Evolutionary conservation across 2,888 invertebrate species (phyloP).

Genomic region (Tiliacea citrago): DNA sequence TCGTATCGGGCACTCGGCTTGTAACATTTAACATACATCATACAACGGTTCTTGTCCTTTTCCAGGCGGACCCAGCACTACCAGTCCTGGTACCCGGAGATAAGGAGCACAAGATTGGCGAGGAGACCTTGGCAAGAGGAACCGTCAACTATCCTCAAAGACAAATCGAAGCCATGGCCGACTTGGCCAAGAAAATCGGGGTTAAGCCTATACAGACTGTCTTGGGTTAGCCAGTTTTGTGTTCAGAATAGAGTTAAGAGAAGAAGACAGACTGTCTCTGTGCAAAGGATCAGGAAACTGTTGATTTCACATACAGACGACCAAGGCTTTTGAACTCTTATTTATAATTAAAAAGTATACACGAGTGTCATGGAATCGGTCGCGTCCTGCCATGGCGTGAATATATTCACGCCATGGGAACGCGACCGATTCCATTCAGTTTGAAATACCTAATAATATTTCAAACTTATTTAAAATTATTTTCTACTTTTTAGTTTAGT

Average conservation of each 20-base stretch:
- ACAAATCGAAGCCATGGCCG: conserved; percentile 92
- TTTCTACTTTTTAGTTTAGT: too few species aligned
- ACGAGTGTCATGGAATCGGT: not conserved
- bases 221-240: not conserved
- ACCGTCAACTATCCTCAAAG: conserved; percentile 95
- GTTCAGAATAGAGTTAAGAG: not conserved
- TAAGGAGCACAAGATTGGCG: conserved; percentile 93
- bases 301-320: not conserved
- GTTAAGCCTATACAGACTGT: conserved; percentile 81
- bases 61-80: conserved; percentile 91
- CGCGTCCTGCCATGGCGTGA: not conserved
- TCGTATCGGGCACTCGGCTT: not conserved
- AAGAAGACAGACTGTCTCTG: not conserved
- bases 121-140: conserved; percentile 92
- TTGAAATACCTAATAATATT: too few species aligned
- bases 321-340: not conserved
- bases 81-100: conserved; percentile 97
- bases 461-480: too few species aligned
- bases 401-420: not conserved
- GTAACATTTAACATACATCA: not conserved
- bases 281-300: not conserved
- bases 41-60: conserved; percentile 20
- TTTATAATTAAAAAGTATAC: not conserved
- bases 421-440: too few species aligned
- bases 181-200: conserved; percentile 90